These are phyloP conservation scores for Neolamprologus kungweensis DNA, from an alignment of 2,113 vertebrate genomes.

Conservation along the genomic window DNA sequence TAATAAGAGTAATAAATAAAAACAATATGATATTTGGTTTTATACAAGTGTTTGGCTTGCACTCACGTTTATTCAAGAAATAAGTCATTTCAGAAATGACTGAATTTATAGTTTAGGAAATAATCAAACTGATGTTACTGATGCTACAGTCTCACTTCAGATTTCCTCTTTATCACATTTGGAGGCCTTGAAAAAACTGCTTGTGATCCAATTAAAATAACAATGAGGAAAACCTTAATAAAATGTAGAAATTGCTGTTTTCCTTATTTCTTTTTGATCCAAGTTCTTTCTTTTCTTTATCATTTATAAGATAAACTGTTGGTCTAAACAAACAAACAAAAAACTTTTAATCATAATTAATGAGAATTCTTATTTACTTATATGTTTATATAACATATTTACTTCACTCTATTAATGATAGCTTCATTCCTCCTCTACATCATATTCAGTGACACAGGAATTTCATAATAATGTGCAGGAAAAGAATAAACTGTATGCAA, in stretches of 20 bases:
- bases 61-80: fast-evolving
- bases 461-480: background rate
- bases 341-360: fast-evolving
- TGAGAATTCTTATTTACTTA: background rate
- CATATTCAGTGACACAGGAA: background rate
- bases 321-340: fast-evolving
- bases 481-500: background rate
- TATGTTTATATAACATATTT: background rate
- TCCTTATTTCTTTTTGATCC: background rate
- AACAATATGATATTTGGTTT: background rate
- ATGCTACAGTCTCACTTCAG: background rate
- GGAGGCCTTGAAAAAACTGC: fast-evolving
- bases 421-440: background rate
- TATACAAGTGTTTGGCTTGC: background rate
- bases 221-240: background rate
- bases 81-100: background rate
- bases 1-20: background rate
- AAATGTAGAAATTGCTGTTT: background rate
- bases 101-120: background rate
- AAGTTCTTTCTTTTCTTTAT: background rate
- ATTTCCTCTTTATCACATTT: fast-evolving
- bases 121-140: background rate
- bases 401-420: too few species aligned
- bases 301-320: fast-evolving
- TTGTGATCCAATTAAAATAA: background rate